phyloP scores from a whole-genome alignment of 2,888 invertebrate species.

The Syritta pipiens region DNA sequence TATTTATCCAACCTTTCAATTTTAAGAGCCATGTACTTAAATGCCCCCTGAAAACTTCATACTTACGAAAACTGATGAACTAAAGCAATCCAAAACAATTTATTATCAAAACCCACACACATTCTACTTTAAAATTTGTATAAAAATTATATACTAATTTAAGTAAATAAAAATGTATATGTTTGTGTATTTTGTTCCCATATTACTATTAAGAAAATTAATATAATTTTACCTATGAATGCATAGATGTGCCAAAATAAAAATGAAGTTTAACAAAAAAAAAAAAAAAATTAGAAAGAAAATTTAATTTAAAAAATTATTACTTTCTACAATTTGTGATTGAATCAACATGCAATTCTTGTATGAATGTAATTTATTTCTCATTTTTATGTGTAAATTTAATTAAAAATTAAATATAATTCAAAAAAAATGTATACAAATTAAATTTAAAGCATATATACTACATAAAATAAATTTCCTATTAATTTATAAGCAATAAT shows the following conservation, averaged over 20 bases:
- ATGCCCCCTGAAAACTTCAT: no score
- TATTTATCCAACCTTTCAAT: no score
- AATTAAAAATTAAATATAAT: not conserved
- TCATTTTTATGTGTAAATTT: not conserved
- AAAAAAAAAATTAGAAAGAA: not conserved
- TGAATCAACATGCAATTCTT: conserved; percentile 31
- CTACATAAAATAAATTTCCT: conserved; percentile 22
- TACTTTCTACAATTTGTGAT: conserved; percentile 37
- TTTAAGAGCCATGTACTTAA: no score
- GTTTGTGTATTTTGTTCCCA: not conserved
- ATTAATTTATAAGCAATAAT: conserved; percentile 55
- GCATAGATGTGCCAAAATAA: conserved; percentile 65
- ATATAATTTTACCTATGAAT: conserved; percentile 11
- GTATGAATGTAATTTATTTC: conserved; percentile 37
- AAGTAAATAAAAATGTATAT: no score
- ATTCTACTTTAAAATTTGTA: not conserved
- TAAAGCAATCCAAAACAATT: no score
- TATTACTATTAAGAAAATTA: not conserved
- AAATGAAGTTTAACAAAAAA: conserved; percentile 22
- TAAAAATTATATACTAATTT: no score
- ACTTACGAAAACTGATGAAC: no score
- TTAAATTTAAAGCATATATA: not conserved
- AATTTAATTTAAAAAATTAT: not conserved
- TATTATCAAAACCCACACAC: not conserved
- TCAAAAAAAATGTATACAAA: not conserved